Conservation (phyloP, 2,797 vertebrate genomes). For the Phalanger gymnotis region DNA sequence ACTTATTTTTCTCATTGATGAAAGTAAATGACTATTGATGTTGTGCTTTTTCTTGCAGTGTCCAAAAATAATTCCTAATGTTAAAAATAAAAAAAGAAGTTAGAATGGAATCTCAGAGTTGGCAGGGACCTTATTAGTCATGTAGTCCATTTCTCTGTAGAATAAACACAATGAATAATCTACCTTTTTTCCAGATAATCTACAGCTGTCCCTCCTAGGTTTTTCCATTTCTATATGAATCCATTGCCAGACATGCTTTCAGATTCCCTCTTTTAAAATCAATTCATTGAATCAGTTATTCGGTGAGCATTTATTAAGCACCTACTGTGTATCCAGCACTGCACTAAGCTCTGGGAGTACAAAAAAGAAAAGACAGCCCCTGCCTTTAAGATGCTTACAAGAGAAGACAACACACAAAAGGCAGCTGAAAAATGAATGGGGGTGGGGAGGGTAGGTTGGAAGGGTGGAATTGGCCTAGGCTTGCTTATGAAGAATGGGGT, state of each 20-base stretch:
- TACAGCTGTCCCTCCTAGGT: not conserved
- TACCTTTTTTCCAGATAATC: not conserved
- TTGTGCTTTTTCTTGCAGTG: not conserved
- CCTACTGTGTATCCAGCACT: not conserved
- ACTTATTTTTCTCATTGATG: not conserved
- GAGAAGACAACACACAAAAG: not conserved
- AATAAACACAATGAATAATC: not conserved
- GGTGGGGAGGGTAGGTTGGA: too few relatives aligned
- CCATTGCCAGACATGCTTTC: not conserved
- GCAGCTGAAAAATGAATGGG: not conserved
- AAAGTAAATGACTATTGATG: not conserved
- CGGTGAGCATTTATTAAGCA: not conserved
- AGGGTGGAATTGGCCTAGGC: not conserved
- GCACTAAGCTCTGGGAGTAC: not conserved
- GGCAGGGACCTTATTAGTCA: not conserved
- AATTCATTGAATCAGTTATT: not conserved
- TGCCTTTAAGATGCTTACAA: not conserved
- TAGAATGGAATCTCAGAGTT: not conserved
- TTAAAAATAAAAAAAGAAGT: too few relatives aligned
- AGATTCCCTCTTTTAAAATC: not conserved
- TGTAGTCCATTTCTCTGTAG: not conserved
- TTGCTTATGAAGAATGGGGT: not conserved
- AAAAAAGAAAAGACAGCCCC: not conserved
- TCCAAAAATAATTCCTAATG: not conserved
- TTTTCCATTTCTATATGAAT: not conserved